These are phyloP conservation scores for Drosophila tsacasi DNA, from an alignment of 1,140 invertebrate species.

Conservation along the genomic window DNA sequence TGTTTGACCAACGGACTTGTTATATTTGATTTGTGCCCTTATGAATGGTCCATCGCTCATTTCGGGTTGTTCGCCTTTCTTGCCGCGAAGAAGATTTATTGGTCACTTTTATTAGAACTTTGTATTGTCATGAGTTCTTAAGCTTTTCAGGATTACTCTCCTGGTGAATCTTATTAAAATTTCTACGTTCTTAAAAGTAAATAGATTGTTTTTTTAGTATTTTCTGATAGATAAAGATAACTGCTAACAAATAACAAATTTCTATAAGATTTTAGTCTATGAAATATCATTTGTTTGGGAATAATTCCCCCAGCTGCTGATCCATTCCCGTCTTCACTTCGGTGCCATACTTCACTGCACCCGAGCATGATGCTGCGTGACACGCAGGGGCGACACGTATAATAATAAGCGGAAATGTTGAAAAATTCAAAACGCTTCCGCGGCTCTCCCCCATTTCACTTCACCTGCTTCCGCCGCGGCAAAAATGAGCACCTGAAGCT, in stretches of 20 bases:
- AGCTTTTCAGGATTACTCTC: too few relatives aligned
- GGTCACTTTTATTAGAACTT: background rate
- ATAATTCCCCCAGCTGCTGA: background rate
- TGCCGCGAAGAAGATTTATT: background rate
- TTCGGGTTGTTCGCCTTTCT: background rate
- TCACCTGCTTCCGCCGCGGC: slow-evolving; percentile 9
- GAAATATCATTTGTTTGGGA: slow-evolving; percentile 57
- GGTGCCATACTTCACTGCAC: slow-evolving; percentile 21
- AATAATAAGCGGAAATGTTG: slow-evolving; percentile 84
- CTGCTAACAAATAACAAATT: background rate
- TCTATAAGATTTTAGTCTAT: background rate
- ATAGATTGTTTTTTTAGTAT: background rate
- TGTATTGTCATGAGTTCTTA: background rate
- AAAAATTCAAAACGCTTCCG: slow-evolving; percentile 81
- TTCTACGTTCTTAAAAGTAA: too few relatives aligned
- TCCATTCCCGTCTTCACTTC: background rate
- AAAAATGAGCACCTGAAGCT: slow-evolving; percentile 40
- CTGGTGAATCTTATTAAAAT: background rate
- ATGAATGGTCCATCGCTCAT: slow-evolving; percentile 36
- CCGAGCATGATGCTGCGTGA: slow-evolving; percentile 58
- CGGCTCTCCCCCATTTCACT: background rate
- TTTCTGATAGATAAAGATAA: too few relatives aligned
- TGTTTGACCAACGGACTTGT: slow-evolving; percentile 48
- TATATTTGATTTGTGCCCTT: slow-evolving; percentile 19
- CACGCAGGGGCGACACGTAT: slow-evolving; percentile 78